Evolutionary conservation across 2,113 vertebrate species (phyloP).

Genomic region (Peromyscus californicus): DNA sequence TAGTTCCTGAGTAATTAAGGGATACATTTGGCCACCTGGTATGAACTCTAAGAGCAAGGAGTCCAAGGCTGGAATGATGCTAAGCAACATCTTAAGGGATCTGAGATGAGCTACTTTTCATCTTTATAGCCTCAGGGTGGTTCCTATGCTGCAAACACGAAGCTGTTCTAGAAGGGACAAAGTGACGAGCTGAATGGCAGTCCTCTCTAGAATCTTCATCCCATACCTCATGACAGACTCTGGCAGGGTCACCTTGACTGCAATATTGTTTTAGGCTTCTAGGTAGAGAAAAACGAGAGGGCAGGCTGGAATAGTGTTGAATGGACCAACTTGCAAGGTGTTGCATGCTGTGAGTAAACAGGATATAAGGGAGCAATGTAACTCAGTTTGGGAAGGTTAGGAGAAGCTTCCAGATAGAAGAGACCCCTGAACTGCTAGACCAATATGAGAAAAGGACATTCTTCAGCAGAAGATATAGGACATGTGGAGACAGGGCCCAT

Average conservation of each 20-base stretch:
- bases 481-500: not conserved
- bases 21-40: not conserved
- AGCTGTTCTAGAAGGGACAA: constrained; percentile 12
- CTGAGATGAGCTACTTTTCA: not conserved
- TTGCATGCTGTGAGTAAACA: not conserved
- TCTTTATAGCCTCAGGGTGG: not conserved
- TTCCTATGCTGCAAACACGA: not conserved
- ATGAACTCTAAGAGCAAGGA: not conserved
- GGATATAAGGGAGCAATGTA: not conserved
- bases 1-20: not conserved
- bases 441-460: not conserved
- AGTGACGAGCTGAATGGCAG: not conserved
- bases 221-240: not conserved
- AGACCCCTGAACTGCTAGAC: not conserved
- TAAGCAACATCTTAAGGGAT: not conserved
- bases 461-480: not conserved
- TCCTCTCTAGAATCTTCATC: not conserved
- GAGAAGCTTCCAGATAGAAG: not conserved
- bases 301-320: not conserved
- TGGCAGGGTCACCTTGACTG: not conserved
- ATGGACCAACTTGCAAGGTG: not conserved
- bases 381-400: not conserved
- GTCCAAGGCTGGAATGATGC: not conserved
- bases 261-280: not conserved
- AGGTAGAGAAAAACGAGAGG: not conserved